Evolutionary conservation across 2,113 vertebrate genomes (phyloP).

Genomic region (Hippotragus niger): DNA sequence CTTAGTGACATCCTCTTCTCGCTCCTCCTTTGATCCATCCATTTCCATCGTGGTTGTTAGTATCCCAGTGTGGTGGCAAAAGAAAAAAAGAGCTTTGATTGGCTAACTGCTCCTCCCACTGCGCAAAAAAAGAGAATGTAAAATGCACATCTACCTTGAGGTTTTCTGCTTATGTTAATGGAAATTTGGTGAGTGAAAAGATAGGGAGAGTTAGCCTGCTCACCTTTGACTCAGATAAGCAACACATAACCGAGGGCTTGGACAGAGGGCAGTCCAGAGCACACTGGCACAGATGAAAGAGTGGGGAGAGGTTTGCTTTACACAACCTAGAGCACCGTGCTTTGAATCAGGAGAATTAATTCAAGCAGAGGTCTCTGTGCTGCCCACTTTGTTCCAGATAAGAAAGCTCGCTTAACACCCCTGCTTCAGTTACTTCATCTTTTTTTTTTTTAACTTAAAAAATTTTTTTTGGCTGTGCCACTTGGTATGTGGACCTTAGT

Average conservation of each 20-base stretch:
- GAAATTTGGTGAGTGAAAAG: not conserved
- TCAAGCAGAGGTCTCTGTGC: not conserved
- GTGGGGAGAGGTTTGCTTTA: not conserved
- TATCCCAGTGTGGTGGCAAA: not conserved
- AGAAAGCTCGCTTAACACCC: not conserved
- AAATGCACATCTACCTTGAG: not conserved
- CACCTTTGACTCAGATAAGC: not conserved
- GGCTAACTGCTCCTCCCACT: not conserved
- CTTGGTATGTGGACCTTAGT: not conserved
- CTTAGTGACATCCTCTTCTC: not conserved
- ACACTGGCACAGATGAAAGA: fast-evolving
- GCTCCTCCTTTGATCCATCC: not conserved
- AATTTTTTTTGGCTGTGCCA: not conserved
- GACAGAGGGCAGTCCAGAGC: not conserved
- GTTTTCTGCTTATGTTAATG: not conserved
- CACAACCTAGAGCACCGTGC: fast-evolving
- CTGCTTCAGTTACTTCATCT: not conserved
- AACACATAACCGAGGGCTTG: not conserved
- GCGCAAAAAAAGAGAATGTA: not conserved
- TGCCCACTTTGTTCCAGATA: not conserved
- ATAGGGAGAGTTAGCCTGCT: not conserved
- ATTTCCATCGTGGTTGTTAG: not conserved
- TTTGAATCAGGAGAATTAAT: not conserved
- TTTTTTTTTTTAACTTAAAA: not conserved
- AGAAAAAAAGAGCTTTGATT: not conserved